These are phyloP conservation scores for Chorisops tibialis DNA, from an alignment of 2,888 invertebrate species.

Conservation along the genomic window DNA sequence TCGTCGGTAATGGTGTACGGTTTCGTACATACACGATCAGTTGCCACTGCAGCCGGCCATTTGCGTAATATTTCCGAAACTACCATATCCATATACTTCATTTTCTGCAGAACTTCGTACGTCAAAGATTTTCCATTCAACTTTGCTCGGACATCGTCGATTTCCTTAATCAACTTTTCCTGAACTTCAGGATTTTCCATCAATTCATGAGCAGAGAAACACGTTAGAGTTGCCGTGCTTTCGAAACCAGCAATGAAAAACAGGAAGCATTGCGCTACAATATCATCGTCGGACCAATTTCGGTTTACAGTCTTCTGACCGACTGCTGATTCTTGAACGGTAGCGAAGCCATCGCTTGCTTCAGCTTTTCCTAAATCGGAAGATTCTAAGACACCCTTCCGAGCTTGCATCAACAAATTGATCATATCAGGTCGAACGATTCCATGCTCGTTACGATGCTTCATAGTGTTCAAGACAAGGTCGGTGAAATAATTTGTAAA, in stretches of 20 bases:
- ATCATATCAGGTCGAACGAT: slow-evolving; percentile 54
- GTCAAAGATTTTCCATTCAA: slow-evolving; percentile 53
- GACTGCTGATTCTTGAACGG: slow-evolving; percentile 6
- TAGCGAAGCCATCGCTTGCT: not conserved
- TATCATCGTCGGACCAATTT: slow-evolving; percentile 2
- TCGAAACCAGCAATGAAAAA: slow-evolving; percentile 61
- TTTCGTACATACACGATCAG: slow-evolving; percentile 56
- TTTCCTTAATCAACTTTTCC: slow-evolving; percentile 56
- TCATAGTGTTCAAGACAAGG: slow-evolving; percentile 50
- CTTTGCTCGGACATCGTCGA: slow-evolving; percentile 52
- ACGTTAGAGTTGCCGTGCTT: slow-evolving; percentile 50
- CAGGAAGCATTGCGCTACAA: slow-evolving; percentile 41
- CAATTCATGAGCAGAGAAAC: slow-evolving; percentile 58
- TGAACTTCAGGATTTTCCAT: slow-evolving; percentile 60
- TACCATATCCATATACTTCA: slow-evolving; percentile 60
- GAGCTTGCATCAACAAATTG: slow-evolving; percentile 40
- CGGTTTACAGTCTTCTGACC: slow-evolving; percentile 14
- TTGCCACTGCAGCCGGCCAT: slow-evolving; percentile 54
- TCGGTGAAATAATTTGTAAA: not conserved
- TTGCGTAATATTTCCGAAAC: slow-evolving; percentile 56
- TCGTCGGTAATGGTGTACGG: slow-evolving; percentile 51
- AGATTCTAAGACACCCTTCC: not conserved
- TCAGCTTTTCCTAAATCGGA: slow-evolving; percentile 29
- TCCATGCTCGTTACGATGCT: slow-evolving; percentile 47
- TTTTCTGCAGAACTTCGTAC: slow-evolving; percentile 57